A percentile compares a stretch with the other conserved stretches of the same genome.
These are phyloP conservation scores for Oopsacas minuta DNA, from an alignment of 37 sponge, comb jelly and placozoan genomes.

Conservation along the genomic window DNA sequence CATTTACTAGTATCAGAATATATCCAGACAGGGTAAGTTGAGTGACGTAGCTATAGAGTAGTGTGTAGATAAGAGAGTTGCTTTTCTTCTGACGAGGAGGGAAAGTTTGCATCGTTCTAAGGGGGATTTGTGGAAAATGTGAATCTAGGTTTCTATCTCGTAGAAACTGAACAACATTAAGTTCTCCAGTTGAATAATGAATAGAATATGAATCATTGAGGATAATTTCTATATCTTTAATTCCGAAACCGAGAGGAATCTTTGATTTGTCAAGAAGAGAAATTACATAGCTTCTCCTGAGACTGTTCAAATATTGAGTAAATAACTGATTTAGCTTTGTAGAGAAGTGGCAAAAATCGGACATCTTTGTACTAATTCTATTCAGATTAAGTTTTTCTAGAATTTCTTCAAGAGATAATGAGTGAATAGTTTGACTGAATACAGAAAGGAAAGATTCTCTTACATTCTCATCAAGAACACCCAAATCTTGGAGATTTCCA, in stretches of 20 bases:
- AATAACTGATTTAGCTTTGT: background rate
- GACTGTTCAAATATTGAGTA: background rate
- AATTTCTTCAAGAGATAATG: slow-evolving; percentile 2
- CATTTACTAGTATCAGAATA: background rate
- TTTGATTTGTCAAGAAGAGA: background rate
- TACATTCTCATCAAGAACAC: background rate
- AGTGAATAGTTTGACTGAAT: background rate
- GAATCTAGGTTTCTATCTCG: background rate
- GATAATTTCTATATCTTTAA: background rate
- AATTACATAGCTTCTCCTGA: background rate
- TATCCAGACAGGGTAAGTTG: background rate
- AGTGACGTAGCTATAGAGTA: background rate
- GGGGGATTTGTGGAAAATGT: background rate
- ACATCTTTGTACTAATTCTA: background rate
- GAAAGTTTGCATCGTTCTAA: background rate
- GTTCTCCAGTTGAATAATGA: background rate
- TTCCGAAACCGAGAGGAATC: background rate
- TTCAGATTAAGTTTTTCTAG: background rate
- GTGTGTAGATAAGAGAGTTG: background rate
- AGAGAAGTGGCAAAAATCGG: slow-evolving; percentile 1
- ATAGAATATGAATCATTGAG: background rate
- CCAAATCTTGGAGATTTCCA: background rate
- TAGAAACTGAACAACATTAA: background rate
- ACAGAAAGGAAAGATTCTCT: background rate
- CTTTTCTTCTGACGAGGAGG: background rate